Conservation (phyloP, 2,797 vertebrate genomes). For the Delichon dasypus region DNA sequence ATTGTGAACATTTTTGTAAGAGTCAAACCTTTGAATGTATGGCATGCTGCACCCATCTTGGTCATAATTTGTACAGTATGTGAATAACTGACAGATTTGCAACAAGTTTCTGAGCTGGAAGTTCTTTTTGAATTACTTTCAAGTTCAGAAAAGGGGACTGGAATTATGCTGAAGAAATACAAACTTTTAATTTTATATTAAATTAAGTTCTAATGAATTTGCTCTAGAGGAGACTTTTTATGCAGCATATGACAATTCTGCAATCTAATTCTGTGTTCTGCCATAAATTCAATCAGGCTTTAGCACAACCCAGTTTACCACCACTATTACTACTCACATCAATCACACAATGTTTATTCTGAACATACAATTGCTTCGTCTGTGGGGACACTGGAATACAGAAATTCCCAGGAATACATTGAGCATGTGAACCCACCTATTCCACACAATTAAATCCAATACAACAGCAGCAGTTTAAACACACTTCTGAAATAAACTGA, state of each 20-base stretch:
- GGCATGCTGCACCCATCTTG: background rate
- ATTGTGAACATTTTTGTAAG: background rate
- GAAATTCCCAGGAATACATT: conserved; percentile 3
- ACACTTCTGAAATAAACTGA: background rate
- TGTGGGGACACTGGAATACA: background rate
- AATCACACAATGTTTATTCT: background rate
- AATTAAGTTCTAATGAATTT: background rate
- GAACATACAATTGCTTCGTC: background rate
- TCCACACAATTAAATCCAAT: background rate
- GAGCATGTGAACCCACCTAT: background rate
- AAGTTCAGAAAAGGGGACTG: background rate
- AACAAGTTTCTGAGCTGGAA: background rate
- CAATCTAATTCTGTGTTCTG: background rate
- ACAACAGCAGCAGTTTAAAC: background rate
- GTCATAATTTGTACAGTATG: background rate
- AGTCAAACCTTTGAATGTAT: background rate
- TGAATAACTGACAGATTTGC: background rate
- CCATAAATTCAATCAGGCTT: background rate
- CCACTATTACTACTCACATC: background rate
- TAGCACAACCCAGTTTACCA: background rate
- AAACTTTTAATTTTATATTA: background rate
- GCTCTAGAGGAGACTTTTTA: background rate
- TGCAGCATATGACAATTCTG: background rate
- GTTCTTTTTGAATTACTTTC: background rate
- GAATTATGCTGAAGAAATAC: background rate